Evolutionary conservation across 1,140 invertebrate species (phyloP).

Genomic region (Leptinotarsa texana): DNA sequence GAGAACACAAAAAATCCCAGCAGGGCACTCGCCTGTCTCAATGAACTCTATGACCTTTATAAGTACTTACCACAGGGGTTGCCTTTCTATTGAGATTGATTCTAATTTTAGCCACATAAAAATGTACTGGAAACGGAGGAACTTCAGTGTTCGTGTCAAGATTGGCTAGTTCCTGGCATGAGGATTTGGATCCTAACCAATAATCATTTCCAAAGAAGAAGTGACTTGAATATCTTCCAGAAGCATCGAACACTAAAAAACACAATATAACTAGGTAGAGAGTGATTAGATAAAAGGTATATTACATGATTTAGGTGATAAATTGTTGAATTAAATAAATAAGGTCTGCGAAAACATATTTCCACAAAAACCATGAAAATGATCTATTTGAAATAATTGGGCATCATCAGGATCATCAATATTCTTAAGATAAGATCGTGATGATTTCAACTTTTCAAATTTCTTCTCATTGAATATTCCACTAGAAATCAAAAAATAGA

Average conservation of each 20-base stretch:
- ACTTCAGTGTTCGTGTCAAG: conserved; percentile 57
- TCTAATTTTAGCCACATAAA: conserved; percentile 69
- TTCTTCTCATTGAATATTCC: too few species aligned
- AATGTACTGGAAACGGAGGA: conserved; percentile 65
- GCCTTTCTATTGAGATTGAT: conserved; percentile 64
- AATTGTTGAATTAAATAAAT: background rate
- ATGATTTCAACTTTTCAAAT: too few species aligned
- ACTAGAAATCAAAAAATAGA: too few species aligned
- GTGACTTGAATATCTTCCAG: conserved; percentile 78
- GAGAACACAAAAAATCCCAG: conserved; percentile 29
- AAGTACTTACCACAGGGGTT: conserved; percentile 64
- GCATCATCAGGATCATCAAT: too few species aligned
- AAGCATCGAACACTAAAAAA: conserved; percentile 73
- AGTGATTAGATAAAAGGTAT: background rate
- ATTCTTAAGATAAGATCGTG: too few species aligned
- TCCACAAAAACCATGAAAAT: background rate
- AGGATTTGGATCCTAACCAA: conserved; percentile 75
- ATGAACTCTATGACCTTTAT: background rate
- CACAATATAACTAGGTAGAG: background rate
- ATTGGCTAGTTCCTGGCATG: conserved; percentile 65
- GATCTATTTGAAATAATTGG: too few species aligned
- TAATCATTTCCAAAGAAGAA: conserved; percentile 82
- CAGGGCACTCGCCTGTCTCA: conserved; percentile 23
- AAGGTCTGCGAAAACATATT: background rate
- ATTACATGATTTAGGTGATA: background rate